phyloP scores from a whole-genome alignment of 2,113 vertebrate species.

The Varanus komodoensis region DNA sequence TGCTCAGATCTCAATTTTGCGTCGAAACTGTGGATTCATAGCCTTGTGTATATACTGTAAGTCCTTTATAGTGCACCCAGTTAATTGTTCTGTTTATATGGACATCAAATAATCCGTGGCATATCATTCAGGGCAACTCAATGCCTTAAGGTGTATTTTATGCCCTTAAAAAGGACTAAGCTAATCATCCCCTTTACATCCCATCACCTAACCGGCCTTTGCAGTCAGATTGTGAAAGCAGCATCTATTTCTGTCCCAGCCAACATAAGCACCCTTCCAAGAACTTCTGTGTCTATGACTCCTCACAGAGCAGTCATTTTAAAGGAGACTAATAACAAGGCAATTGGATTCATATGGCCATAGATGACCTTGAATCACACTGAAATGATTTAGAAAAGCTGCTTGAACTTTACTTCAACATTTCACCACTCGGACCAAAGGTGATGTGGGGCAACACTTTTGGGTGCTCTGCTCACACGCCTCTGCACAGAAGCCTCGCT shows the following conservation, averaged over 20 bases:
- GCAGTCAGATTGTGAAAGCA: not conserved
- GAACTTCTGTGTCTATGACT: not conserved
- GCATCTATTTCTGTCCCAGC: not conserved
- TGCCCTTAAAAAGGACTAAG: not conserved
- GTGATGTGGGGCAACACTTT: not conserved
- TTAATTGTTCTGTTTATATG: not conserved
- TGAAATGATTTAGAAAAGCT: not conserved
- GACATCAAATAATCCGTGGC: not conserved
- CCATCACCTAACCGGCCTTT: not conserved
- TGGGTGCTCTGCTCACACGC: not conserved
- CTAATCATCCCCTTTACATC: not conserved
- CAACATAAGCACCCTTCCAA: not conserved
- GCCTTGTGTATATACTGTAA: not conserved
- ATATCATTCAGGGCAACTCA: not conserved
- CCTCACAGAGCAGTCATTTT: not conserved
- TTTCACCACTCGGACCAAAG: too few relatives aligned
- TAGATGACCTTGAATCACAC: not conserved
- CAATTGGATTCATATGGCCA: not conserved
- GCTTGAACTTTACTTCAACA: not conserved
- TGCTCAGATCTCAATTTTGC: too few relatives aligned
- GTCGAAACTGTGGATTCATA: too few relatives aligned
- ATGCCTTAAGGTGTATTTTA: not conserved
- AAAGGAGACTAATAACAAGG: not conserved
- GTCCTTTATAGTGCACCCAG: not conserved
- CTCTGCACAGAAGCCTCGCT: not conserved